A percentile compares a stretch with the other conserved stretches of the same genome.
These are phyloP conservation scores for Sepioteuthis lessoniana DNA, from an alignment of 2,888 invertebrate species.

Conservation along the genomic window DNA sequence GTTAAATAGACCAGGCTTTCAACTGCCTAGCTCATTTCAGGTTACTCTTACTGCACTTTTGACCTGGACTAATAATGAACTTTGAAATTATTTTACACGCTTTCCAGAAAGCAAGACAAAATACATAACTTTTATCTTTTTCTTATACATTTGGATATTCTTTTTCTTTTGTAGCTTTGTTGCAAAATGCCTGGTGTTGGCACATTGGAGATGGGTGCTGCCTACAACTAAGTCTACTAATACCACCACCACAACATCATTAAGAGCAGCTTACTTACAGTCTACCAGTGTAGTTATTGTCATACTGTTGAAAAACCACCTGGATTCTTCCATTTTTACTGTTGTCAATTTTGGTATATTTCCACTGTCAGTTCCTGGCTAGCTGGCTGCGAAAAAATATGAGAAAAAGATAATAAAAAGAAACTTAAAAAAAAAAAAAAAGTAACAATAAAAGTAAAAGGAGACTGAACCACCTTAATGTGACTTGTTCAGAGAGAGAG, in stretches of 20 bases:
- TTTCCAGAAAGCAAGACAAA: too few species aligned
- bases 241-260: neutral
- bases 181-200: conserved; percentile 37
- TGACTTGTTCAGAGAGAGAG: conserved; percentile 4
- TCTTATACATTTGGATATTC: too few species aligned
- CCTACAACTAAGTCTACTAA: conserved; percentile 37
- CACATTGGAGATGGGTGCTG: conserved; percentile 47
- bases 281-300: conserved; percentile 44
- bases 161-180: neutral
- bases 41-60: too few species aligned
- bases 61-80: too few species aligned
- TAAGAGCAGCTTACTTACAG: conserved; percentile 44
- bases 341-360: conserved; percentile 36
- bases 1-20: too few species aligned
- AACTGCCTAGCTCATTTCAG: too few species aligned
- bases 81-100: too few species aligned
- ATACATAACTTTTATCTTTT: too few species aligned
- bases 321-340: conserved; percentile 44
- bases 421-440: neutral
- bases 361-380: conserved; percentile 25
- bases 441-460: neutral
- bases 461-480: neutral
- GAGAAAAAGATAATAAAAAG: neutral
- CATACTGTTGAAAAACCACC: conserved; percentile 4
- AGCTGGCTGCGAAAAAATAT: conserved; percentile 14